phyloP scores from a whole-genome alignment of 2,797 vertebrate genomes.

The Microctenopoma lineatum region DNA sequence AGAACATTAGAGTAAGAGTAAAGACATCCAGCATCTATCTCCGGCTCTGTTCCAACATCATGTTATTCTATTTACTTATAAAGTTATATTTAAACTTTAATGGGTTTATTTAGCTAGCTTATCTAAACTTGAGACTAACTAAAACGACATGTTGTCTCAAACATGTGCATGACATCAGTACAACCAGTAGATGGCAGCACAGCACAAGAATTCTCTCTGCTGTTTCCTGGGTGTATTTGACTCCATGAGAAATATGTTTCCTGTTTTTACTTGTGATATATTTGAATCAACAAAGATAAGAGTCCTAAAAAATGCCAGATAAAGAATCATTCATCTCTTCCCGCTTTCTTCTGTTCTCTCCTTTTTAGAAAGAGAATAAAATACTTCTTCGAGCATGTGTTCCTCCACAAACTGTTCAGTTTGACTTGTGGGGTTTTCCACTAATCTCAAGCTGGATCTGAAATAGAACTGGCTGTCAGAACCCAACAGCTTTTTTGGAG shows the following conservation, averaged over 20 bases:
- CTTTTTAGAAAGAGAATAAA: not conserved
- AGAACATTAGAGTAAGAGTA: no score
- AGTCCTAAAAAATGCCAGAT: not conserved
- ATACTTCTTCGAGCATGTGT: not conserved
- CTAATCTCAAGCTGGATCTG: no score
- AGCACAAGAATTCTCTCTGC: not conserved
- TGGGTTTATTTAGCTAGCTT: no score
- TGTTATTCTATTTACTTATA: no score
- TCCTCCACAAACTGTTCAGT: not conserved
- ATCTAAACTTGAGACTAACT: no score
- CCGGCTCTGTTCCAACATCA: no score
- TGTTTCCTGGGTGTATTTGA: not conserved
- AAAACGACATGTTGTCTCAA: no score
- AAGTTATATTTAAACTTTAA: no score
- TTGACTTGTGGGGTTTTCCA: not conserved
- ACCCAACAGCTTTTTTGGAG: not conserved
- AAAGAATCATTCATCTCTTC: not conserved
- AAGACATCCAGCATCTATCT: no score
- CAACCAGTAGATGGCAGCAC: conserved; percentile 38
- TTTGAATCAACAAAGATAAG: not conserved
- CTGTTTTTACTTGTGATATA: not conserved
- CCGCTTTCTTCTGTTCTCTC: not conserved
- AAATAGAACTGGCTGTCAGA: not conserved
- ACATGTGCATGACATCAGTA: not conserved
- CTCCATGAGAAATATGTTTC: no score